Evolutionary conservation across 2,888 invertebrate genomes (phyloP), one percentile per base, ranked within the genome.

Genomic region (Caenorhabditis sp.): DNA sequence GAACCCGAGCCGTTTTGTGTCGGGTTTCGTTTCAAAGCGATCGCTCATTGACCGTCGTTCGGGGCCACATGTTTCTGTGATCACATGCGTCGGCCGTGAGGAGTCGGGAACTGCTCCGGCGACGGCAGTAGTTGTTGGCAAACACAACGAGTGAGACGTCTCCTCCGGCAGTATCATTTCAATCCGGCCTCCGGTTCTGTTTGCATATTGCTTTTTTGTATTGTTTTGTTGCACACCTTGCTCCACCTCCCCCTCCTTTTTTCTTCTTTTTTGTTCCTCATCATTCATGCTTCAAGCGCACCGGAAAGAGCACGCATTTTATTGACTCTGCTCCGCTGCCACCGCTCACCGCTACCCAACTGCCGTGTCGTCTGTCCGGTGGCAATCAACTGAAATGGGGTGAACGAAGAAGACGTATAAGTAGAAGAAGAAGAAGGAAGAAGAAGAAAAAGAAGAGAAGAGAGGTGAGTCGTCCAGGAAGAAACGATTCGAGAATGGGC

Each of bases 381-480:
- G 68, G 68, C 68, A 68, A 68, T 68, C 68, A 68, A 59, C 68
- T 68, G 68, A 68, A 68, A 68, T 59, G 68, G 68, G 68, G 59
- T 68, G 68, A 68, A 59, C 30, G 41, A 17, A 24, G 48, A 48
- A 11, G 46, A 48, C n/a, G 24, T 17, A 45, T 4, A 26, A 45
- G 45, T 4, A 45, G 27, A 48, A 7, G 48, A 15, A 30, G 48
- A 48, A 26, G 27, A 48, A 48, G 48, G 27, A 22, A 52, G n/a
- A 30, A 6, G 17, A 39, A 59, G 45, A 30, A 39, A 11, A 22
- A 43, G n/a, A 11, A 27, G 27, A 24, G 48, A 35, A 52, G 35
- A 11, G 30, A 53, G 63, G 63, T 63, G 53, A 63, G 63, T 63
- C 52, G 62, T 48, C 53, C 45, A 24, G 32, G 26, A 30, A 41